A percentile compares a stretch with the other conserved stretches of the same genome.
phyloP scores from a whole-genome alignment of 2,797 vertebrate genomes.

The Chlorospingus semifuscus region DNA sequence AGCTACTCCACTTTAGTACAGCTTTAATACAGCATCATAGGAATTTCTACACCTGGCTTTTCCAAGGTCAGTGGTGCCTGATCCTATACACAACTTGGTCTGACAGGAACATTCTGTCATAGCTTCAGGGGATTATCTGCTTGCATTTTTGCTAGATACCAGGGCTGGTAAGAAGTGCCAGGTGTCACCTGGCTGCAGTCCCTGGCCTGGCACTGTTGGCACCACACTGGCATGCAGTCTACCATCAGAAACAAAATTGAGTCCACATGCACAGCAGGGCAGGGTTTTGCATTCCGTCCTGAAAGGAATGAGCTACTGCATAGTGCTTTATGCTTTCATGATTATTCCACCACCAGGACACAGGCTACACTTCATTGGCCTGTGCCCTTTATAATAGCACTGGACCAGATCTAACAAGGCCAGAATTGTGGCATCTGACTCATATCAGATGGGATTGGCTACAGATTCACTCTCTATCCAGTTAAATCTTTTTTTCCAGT shows the following conservation, averaged over 20 bases:
- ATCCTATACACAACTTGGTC: not conserved
- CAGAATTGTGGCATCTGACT: not conserved
- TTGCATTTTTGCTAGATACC: not conserved
- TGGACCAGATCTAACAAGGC: not conserved
- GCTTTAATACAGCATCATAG: not conserved
- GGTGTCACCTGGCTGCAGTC: not conserved
- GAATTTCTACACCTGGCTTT: not conserved
- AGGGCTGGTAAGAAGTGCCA: not conserved
- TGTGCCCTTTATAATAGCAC: not conserved
- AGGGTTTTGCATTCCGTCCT: not conserved
- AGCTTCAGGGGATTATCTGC: not conserved
- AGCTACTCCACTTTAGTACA: not conserved
- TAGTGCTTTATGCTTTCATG: not conserved
- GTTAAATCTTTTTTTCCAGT: not conserved
- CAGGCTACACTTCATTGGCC: not conserved
- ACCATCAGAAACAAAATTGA: not conserved
- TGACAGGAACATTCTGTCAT: not conserved
- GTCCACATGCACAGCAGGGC: not conserved
- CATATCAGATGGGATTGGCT: not conserved
- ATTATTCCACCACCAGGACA: not conserved
- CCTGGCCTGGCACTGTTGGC: not conserved
- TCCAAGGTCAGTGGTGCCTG: not conserved
- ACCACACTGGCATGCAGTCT: accelerated
- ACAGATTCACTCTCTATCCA: not conserved
- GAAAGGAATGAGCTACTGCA: not conserved